Base-by-base conservation (phyloP, 2,888 invertebrate species). In the Amiota mariae region DNA sequence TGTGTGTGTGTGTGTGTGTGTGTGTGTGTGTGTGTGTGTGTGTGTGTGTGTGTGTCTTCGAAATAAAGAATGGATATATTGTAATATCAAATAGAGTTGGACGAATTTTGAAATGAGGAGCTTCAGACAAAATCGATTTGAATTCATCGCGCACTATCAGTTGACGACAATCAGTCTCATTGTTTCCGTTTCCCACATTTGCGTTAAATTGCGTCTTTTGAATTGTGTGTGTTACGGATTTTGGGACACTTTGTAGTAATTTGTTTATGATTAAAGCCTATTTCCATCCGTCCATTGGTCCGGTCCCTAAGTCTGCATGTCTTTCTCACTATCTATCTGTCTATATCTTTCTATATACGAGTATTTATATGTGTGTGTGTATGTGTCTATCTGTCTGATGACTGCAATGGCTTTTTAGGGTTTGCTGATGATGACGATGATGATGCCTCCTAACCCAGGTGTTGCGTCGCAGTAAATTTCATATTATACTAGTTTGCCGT, bases 131-230 rank as follows among this genome's bases (percentile, higher is more conserved):
- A 36, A 36, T 36, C 36, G 36, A 36, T 36, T 36, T 36, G 36
- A 36, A 36, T 36, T 36, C 54, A 54, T 54, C 8, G 12, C 8
- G 12, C 13, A 3, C 11, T 81, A 85, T 84, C 82, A 78, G 70
- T 67, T 78, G 88, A 84, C 86, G 87, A 88, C 88, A 88, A 88
- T 88, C 88, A 80, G 82, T 83, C 85, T 86, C 87, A 87, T 88
- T 88, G 88, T 88, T 85, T 85, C 81, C 85, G 82, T 77, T 85
- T 85, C 84, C 82, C 82, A 84, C 81, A 80, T 78, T 79, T 80
- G 72, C 74, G 72, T 71, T 76, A 59, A 78, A 81, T 77, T 84
- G 80, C 85, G 85, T 85, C 86, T 82, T 82, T 78, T 20, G 57
- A 54, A 12, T 24, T 8, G 18, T 54, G 18, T 54, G 18, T 13